Evolutionary conservation across 2,888 invertebrate species (phyloP).

Genomic region (Drosophila neonasuta): DNA sequence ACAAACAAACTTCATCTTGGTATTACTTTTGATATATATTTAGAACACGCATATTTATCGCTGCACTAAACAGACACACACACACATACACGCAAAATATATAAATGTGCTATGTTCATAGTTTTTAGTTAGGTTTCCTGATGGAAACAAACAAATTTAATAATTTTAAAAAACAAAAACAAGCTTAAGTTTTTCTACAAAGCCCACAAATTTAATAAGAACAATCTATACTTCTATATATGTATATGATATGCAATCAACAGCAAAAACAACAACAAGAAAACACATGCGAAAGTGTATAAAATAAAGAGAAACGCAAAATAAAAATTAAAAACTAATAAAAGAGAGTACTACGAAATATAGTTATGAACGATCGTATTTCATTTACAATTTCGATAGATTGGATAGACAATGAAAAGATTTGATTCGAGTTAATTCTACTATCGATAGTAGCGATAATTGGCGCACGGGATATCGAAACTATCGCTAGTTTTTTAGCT

Average conservation of each 20-base stretch:
- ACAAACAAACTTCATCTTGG: conserved; percentile 24
- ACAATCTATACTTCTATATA: conserved; percentile 41
- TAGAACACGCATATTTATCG: conserved; percentile 58
- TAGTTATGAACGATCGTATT: conserved; percentile 2
- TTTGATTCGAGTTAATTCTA: conserved; percentile 4
- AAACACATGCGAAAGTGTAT: conserved; percentile 64
- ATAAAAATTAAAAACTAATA: conserved; percentile 53
- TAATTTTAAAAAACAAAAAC: conserved; percentile 53
- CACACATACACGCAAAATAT: conserved; percentile 14
- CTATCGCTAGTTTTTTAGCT: conserved; percentile 29
- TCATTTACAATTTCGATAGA: not conserved
- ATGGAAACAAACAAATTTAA: conserved; percentile 44
- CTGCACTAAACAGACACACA: conserved; percentile 68
- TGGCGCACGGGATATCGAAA: conserved; percentile 6
- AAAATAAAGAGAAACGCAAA: conserved; percentile 55
- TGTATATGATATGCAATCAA: conserved; percentile 45
- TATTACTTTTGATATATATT: conserved; percentile 41
- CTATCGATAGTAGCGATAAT: conserved; percentile 23
- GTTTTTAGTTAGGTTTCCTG: conserved; percentile 74
- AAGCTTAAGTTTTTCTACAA: conserved; percentile 75
- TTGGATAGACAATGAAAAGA: not conserved
- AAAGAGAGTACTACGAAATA: conserved; percentile 48
- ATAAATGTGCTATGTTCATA: conserved; percentile 74
- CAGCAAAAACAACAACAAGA: conserved; percentile 37
- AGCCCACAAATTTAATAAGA: conserved; percentile 60